phyloP scores from a whole-genome alignment of 2,888 invertebrate genomes.

The Drosophila engyochracea region DNA sequence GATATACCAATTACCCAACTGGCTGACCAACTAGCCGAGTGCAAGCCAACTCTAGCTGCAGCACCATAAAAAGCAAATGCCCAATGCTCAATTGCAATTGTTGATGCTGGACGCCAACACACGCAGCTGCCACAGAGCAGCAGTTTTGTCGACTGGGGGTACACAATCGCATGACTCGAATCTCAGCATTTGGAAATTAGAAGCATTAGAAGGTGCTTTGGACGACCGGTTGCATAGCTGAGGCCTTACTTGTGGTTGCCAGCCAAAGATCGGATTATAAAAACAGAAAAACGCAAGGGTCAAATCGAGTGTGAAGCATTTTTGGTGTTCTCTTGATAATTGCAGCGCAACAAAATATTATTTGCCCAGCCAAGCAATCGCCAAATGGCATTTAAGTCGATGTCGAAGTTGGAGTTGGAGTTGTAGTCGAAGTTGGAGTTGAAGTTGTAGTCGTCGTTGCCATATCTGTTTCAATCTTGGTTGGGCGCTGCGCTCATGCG shows the following conservation, averaged over 20 bases:
- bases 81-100: slow-evolving; percentile 15
- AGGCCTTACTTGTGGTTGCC: slow-evolving; percentile 13
- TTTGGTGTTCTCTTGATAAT: slow-evolving; percentile 49
- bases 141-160: not conserved
- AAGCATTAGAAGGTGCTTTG: slow-evolving; percentile 70
- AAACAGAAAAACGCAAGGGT: slow-evolving; percentile 52
- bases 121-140: slow-evolving; percentile 37
- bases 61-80: slow-evolving; percentile 1
- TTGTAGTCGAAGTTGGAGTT: not conserved
- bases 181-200: slow-evolving; percentile 66
- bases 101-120: slow-evolving; percentile 23
- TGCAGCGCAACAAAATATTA: slow-evolving; percentile 59
- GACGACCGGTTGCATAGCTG: slow-evolving; percentile 41
- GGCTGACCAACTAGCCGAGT: slow-evolving; percentile 25
- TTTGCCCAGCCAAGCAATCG: slow-evolving; percentile 53
- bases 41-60: slow-evolving; percentile 6
- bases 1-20: slow-evolving; percentile 79
- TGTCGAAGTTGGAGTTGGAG: not conserved
- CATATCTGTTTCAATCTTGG: slow-evolving; percentile 62
- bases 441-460: slow-evolving; percentile 16
- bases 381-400: slow-evolving; percentile 54
- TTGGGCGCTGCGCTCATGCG: slow-evolving; percentile 54
- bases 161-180: slow-evolving; percentile 51
- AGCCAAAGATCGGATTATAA: slow-evolving; percentile 16
- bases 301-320: slow-evolving; percentile 66